These are phyloP conservation scores for Rhagoletis zephyria DNA, from an alignment of 1,140 invertebrate genomes.

Conservation along the genomic window DNA sequence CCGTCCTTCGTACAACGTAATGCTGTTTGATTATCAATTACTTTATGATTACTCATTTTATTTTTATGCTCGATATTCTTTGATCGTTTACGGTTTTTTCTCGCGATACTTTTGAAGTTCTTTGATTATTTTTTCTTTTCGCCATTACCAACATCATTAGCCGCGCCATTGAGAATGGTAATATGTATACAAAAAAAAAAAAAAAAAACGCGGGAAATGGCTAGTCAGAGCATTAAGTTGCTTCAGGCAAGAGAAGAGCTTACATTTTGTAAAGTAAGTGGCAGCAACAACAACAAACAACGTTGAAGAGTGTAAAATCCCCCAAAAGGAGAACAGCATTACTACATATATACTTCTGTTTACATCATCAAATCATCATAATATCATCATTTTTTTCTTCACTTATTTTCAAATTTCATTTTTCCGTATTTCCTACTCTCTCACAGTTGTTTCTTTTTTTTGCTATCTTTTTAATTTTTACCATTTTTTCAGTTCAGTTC, in stretches of 20 bases:
- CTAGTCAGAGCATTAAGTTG: conserved; percentile 38
- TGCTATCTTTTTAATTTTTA: neutral
- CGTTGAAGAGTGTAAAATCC: no score
- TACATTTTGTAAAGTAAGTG: neutral
- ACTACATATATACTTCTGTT: conserved; percentile 2
- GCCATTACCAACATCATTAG: conserved; percentile 38
- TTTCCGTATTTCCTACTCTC: neutral
- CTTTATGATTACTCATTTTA: conserved; percentile 51
- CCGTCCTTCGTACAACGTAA: neutral
- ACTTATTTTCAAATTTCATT: conserved; percentile 14
- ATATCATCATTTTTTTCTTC: conserved; percentile 23
- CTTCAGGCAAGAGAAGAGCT: neutral
- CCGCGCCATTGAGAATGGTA: conserved; percentile 28
- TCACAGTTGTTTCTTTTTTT: neutral
- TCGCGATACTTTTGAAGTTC: conserved; percentile 7
- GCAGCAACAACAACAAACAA: neutral
- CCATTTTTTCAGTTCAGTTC: no score
- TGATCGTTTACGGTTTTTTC: conserved; percentile 35
- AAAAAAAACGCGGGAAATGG: conserved; percentile 36
- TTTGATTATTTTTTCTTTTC: neutral
- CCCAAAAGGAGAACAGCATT: neutral
- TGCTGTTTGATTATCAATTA: conserved; percentile 47
- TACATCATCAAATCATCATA: conserved; percentile 38
- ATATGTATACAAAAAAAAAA: no score
- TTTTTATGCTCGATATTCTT: conserved; percentile 36